These are phyloP conservation scores for Plecotus auritus DNA, from an alignment of 2,113 vertebrate species.

Conservation along the genomic window DNA sequence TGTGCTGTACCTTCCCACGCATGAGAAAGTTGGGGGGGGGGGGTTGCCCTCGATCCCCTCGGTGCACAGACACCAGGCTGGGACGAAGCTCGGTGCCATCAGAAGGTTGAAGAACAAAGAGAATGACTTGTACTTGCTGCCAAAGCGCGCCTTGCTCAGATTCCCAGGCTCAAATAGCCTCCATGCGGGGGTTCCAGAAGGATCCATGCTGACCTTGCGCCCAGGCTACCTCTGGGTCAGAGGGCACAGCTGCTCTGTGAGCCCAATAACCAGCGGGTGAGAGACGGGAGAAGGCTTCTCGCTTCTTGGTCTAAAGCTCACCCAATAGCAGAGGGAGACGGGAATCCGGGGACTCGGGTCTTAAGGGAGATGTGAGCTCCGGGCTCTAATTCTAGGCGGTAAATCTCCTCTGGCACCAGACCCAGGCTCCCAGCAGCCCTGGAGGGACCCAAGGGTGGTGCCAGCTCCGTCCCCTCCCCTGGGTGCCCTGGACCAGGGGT, in stretches of 20 bases:
- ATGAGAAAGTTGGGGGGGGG: not conserved
- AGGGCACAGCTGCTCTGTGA: not conserved
- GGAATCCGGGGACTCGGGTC: not conserved
- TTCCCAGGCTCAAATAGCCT: not conserved
- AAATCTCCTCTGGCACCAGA: not conserved
- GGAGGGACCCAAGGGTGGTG: not conserved
- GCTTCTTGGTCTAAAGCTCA: not conserved
- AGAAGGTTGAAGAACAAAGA: not conserved
- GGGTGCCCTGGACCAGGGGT: not conserved
- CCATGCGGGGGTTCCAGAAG: not conserved
- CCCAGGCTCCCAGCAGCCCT: not conserved
- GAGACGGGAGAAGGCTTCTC: not conserved
- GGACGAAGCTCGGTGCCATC: not conserved
- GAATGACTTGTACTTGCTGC: too few species aligned
- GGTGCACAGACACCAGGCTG: too few species aligned
- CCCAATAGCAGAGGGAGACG: not conserved
- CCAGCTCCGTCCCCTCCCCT: rapidly evolving
- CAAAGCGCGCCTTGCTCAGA: not conserved
- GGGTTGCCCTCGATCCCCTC: not conserved
- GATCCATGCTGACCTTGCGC: not conserved
- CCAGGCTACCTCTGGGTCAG: not conserved
- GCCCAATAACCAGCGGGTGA: not conserved
- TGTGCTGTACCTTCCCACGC: not conserved
- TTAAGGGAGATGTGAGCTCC: not conserved
- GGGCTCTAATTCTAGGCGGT: not conserved